Percentiles rank a stretch among this genome's conserved stretches.
Evolutionary conservation across 2,888 invertebrate genomes (phyloP).

Genomic region (Diarsia mendica): DNA sequence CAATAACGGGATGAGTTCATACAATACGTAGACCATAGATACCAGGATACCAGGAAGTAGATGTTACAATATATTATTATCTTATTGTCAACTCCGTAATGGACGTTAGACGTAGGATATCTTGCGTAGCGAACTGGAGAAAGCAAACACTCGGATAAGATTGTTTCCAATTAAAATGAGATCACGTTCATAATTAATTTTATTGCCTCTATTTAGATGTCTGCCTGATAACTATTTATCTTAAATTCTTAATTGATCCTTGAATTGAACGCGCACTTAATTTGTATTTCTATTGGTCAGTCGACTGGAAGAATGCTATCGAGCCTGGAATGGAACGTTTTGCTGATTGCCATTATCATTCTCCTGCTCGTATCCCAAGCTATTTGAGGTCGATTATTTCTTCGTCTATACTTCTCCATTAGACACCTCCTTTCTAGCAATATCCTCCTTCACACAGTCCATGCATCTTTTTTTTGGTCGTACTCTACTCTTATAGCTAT

Average conservation of each 20-base stretch:
- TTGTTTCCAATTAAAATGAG: slow-evolving; percentile 66
- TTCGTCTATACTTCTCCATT: too few species aligned
- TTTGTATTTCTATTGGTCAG: slow-evolving; percentile 46
- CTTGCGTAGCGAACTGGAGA: slow-evolving; percentile 42
- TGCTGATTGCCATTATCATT: neutral
- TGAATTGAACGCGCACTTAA: slow-evolving; percentile 51
- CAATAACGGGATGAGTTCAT: slow-evolving; percentile 3
- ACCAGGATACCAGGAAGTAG: slow-evolving; percentile 34
- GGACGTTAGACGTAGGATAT: slow-evolving; percentile 29
- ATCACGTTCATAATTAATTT: slow-evolving; percentile 62
- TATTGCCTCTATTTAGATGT: slow-evolving; percentile 64
- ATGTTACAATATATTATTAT: slow-evolving; percentile 23
- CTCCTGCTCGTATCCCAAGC: too few species aligned
- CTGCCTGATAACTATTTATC: slow-evolving; percentile 60
- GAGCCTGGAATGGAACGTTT: slow-evolving; percentile 9
- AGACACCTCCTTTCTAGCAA: too few species aligned
- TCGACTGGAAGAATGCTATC: slow-evolving; percentile 25
- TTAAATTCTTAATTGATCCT: slow-evolving; percentile 61
- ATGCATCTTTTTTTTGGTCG: too few species aligned
- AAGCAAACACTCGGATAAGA: slow-evolving; percentile 56
- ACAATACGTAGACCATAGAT: neutral
- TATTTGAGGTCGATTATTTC: too few species aligned
- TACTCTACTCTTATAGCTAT: too few species aligned
- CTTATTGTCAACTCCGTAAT: slow-evolving; percentile 33
- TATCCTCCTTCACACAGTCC: too few species aligned